Percentiles rank a stretch among this genome's conserved stretches.
Conservation (phyloP, 2,113 vertebrate genomes). For the Gadus chalcogrammus region DNA sequence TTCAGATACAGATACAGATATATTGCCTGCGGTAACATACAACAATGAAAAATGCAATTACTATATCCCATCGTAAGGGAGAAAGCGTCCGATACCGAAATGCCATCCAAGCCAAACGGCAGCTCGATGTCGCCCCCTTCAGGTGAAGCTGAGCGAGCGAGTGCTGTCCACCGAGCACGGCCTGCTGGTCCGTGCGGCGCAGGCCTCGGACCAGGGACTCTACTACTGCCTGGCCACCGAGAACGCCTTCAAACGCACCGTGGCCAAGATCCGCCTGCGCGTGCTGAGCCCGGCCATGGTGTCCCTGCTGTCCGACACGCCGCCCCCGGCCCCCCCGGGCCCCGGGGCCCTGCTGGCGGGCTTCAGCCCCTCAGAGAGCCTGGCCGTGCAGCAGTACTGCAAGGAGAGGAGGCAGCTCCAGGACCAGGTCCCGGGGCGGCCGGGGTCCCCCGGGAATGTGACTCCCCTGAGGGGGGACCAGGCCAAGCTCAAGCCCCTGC, state of each 20-base stretch:
- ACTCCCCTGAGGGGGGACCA: conserved; percentile 84
- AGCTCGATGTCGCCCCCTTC: background rate
- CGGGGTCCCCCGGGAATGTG: background rate
- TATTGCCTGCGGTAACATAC: no score
- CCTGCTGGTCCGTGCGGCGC: conserved; percentile 87
- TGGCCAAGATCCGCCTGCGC: conserved; percentile 91
- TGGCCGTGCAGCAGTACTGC: conserved; percentile 92
- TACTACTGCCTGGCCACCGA: conserved; percentile 95
- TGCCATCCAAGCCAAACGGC: no score
- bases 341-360: conserved; percentile 84
- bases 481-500: conserved; percentile 89
- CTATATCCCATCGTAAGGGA: no score
- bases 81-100: no score
- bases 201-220: conserved; percentile 85
- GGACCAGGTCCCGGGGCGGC: conserved; percentile 38
- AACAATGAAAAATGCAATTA: no score
- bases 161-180: conserved; percentile 88
- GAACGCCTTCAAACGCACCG: conserved; percentile 93
- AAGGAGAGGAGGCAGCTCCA: conserved; percentile 87
- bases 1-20: no score
- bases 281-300: conserved; percentile 84
- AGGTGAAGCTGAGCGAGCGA: conserved; percentile 92
- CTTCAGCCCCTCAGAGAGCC: conserved; percentile 85
- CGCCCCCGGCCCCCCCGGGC: conserved; percentile 78
- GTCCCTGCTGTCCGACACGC: conserved; percentile 81